Base-by-base conservation (phyloP, 2,888 invertebrate species). In the Clistopyga incitator region DNA sequence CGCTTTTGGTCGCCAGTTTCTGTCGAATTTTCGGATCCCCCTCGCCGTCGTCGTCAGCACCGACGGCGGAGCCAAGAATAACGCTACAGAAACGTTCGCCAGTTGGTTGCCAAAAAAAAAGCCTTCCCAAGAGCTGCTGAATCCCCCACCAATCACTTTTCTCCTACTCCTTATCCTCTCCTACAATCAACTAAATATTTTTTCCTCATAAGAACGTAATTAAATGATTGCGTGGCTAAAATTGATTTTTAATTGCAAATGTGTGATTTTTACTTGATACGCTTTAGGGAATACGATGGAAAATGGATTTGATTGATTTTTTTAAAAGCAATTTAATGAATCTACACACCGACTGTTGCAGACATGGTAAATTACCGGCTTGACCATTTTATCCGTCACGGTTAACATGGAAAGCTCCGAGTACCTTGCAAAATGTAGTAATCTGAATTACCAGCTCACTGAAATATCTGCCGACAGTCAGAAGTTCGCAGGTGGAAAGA, bases 51-150 rank as follows among this genome's bases (percentile, higher is more conserved):
- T 85, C 85, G 79, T 86, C 78, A 82, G 84, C 85, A 84, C 85
- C 84, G 85, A 81, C 84, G 80, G 76, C 78, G 86, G 84, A 84
- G 89, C 91, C 91, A 90, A 90, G 90, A 91, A 91, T 91, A 90
- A 90, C 89, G 86, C 80, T 67, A 78, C 88, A 77, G 88, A 92
- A 93, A 94, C 52, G 59, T 88, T 85, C 79, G 90, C 86, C 91
- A 92, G 80, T 92, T 88, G 92, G 92, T 93, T 94, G 93, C 92
- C 90, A 94, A 94, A 93, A 93, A 92, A 93, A 54, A 75, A 75
- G 70, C 52, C 23, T 52, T 75, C 54, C 38, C 50, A 67, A 4
- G 34, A 76, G 25, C 50, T 42, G 38, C 65, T 70, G 71, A 52
- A 47, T 38, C 54, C 13, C 25, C 67, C 38, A 52, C 71, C 38